Evolutionary conservation across 2,113 vertebrate genomes (phyloP), one percentile per base, ranked within the genome.

Genomic region (Ceuthmochares aereus): DNA sequence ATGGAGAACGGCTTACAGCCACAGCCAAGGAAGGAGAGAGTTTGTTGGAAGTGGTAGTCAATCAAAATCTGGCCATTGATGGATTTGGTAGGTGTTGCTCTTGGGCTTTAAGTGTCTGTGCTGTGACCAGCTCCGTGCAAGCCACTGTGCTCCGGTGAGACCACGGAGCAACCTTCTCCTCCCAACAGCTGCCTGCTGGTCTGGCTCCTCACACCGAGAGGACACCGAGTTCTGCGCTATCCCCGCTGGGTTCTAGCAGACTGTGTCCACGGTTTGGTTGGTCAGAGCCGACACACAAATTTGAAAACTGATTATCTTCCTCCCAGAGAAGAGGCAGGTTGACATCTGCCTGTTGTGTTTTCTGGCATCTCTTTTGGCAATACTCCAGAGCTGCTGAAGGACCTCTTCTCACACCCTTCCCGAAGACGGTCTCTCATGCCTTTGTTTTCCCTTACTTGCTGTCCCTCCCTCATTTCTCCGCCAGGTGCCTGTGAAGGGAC

Each of bases 401-500:
- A 22, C 37, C 7, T 80, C 72, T 72, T 34, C 59, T 64, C 36
- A 43, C 4, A 1, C 9, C 55, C 9, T 26, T 89, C 7, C 42
- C 2, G 1, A 40, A 68, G 54, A 34, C 26, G 36, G 4, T 34
- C 15, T 56, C 15, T 56, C 18, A 36, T 4, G 4, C 16, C 18
- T 8, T 36, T 40, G 3, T 54, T 58, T 66, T 51, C 47, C 18
- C 42, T 37, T 36, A 62, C 78, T 34, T 70, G 15, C 40, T 64
- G 5, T 59, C 40, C 10, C 59, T 36, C 8, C 23, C 18, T 70
- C 0, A 0, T 84, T 32, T 91, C 54, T 84, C 60, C 5, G 16
- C 25, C 73, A 99, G 98, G 98, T 62, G 98, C 97, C 0, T 98
- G 98, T 76, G 98, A 98, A 83, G 98, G 98, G 30, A 97, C 98